Base-by-base conservation (phyloP, 2,888 invertebrate species). In the Galerucella calmariensis region DNA sequence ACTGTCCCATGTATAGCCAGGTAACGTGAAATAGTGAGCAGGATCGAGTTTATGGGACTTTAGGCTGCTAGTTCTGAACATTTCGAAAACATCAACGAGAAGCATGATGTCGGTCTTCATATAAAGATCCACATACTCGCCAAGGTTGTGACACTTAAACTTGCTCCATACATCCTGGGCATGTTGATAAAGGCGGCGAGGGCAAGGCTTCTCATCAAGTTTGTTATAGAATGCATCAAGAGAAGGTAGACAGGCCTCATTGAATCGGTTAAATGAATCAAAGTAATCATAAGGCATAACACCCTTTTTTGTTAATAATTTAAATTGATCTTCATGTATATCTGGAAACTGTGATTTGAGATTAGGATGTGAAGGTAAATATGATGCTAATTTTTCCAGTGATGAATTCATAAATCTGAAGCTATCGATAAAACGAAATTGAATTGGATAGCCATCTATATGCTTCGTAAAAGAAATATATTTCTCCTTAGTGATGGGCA, bases 1-100 rank as follows among this genome's bases (percentile, higher is more conserved):
- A 0, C 84, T 83, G 77, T 85, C 85, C 80, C 82, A 86, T 1
- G 84, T 78, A 46, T 84, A 77, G 0, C 84, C 84, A 5, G 85
- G 85, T 14, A 81, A 63, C 14, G 85, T 86, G 69, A 80, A 85
- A 78, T 84, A 87, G 59, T 84, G 83, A 46, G 80, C 79, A 3
- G 84, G 82, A 44, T 70, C 70, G 1, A 70, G 12, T 2, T 63
- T 20, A 41, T 63, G 51, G 1, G 70, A 51, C 9, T 58, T 51
- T 8, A 35, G 41, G 27, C 67, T 41, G 63, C 65, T 63, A 1
- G 53, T 9, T n/a, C 63, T 3, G 35, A 70, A 72, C 11, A 24
- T n/a, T 16, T 72, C 72, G 41, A 72, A 69, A 5, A 62, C 35
- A 51, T 73, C 70, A 0, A 27, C 61, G 8, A 78, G 59, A n/a